Conservation (phyloP, 2,888 invertebrate genomes). For the Diarsia dahlii region DNA sequence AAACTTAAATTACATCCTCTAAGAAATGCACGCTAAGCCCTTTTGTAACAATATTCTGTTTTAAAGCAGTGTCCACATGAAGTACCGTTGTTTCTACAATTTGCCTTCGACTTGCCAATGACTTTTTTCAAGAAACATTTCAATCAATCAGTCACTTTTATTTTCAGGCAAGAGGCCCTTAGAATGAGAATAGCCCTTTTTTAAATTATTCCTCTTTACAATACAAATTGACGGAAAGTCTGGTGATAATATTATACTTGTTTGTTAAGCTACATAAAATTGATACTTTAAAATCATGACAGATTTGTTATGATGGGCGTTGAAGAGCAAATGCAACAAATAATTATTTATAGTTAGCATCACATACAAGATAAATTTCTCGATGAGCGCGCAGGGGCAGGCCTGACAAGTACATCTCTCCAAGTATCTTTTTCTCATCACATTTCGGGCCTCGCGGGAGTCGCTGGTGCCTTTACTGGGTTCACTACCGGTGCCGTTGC, state of each 20-base stretch:
- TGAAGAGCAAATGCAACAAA: neutral
- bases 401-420: constrained; percentile 72
- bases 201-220: neutral
- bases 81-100: neutral
- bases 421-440: neutral
- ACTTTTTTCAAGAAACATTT: neutral
- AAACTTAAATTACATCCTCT: no score
- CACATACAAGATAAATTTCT: constrained; percentile 70
- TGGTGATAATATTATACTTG: neutral
- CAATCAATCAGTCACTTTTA: neutral
- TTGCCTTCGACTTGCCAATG: neutral
- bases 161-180: neutral
- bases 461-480: neutral
- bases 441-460: neutral
- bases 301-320: neutral
- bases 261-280: neutral
- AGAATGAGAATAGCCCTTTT: neutral
- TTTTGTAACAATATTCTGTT: no score
- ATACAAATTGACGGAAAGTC: neutral
- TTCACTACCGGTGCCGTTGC: constrained; percentile 5
- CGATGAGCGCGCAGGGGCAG: constrained; percentile 77
- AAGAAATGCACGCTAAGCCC: no score
- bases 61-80: no score
- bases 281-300: neutral
- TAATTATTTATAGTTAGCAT: neutral